A percentile compares a stretch with the other conserved stretches of the same genome.
phyloP scores from a whole-genome alignment of 2,888 invertebrate species.

The Beris chalybata region DNA sequence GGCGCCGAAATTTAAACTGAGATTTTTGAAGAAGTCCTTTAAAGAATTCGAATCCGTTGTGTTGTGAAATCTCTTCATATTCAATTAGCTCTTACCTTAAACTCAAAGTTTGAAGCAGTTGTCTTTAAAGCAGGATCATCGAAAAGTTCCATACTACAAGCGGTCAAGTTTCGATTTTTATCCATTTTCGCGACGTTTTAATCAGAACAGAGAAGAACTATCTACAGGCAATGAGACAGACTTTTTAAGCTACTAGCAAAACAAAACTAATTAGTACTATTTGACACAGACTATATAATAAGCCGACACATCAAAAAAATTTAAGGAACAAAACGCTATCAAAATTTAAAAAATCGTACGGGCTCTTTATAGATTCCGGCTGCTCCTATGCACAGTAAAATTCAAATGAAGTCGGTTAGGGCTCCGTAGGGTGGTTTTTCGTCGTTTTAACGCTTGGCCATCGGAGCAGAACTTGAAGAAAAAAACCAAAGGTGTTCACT shows the following conservation, averaged over 20 bases:
- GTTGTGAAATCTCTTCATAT: neutral
- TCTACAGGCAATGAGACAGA: too few species aligned
- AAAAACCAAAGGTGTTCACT: slow-evolving; percentile 9
- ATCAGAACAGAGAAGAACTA: too few species aligned
- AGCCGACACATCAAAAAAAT: slow-evolving; percentile 13
- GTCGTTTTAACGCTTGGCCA: neutral
- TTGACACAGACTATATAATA: slow-evolving; percentile 18
- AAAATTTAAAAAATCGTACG: slow-evolving; percentile 3
- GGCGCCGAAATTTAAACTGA: too few species aligned
- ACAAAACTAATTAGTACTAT: slow-evolving; percentile 17
- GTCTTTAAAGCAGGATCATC: slow-evolving; percentile 43
- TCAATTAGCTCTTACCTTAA: slow-evolving; percentile 41
- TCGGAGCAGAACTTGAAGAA: neutral
- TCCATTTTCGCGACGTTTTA: slow-evolving; percentile 4
- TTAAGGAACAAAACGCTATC: slow-evolving; percentile 8
- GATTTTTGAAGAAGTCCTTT: neutral
- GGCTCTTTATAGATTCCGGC: slow-evolving; percentile 1
- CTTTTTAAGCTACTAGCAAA: neutral
- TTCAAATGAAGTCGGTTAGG: slow-evolving; percentile 1
- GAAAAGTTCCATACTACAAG: slow-evolving; percentile 38
- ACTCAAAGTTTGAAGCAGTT: slow-evolving; percentile 44
- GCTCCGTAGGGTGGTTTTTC: slow-evolving; percentile 2
- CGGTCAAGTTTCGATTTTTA: slow-evolving; percentile 13
- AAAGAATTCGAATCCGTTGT: neutral
- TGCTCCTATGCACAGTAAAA: too few species aligned